Base-by-base conservation (phyloP, 2,888 invertebrate species). In the Smittia aterrima region DNA sequence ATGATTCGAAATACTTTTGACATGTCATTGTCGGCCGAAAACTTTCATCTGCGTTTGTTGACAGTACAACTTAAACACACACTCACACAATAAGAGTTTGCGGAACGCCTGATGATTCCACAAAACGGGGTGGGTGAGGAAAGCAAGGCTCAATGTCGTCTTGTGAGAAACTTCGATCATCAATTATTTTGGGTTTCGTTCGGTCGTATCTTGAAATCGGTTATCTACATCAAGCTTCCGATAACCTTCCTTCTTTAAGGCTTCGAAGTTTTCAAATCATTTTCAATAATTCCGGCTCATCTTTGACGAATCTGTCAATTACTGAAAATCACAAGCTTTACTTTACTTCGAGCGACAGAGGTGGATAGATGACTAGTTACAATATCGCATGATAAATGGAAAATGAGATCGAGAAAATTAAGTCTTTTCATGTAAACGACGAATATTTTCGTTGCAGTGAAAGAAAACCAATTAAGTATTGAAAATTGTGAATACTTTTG, bases 391-490 rank as follows among this genome's bases (percentile, higher is more conserved):
- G n/a, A 47, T 47, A 47, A 47, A 47, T 47, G 47, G n/a, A 47
- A 47, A 47, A 47, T 47, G 47, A 11, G 47, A 47, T 47, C 47
- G 47, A 47, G 47, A 47, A 32, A 32, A 47, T 47, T 47, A 47
- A 47, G 47, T 47, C 47, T 47, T 47, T 47, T 47, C 47, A 47
- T 47, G 11, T 11, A n/a, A 47, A 47, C 11, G 18, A 20, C 16
- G 18, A 58, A 22, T 22, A 18, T 58, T 18, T n/a, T n/a, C 58
- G 20, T 22, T 18, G 18, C 9, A 20, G 16, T 22, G n/a, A 47
- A 47, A n/a, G 47, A 58, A 58, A 58, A 58, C 58, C 58, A 58
- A 58, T 58, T 58, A 58, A 58, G 18, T 58, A 58, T 58, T 47
- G 47, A 47, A 22, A n/a, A 58, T 58, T 22, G 22, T 20, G 58